These are phyloP conservation scores for Alouatta palliata DNA, from an alignment of 2,113 vertebrate genomes.

Conservation along the genomic window DNA sequence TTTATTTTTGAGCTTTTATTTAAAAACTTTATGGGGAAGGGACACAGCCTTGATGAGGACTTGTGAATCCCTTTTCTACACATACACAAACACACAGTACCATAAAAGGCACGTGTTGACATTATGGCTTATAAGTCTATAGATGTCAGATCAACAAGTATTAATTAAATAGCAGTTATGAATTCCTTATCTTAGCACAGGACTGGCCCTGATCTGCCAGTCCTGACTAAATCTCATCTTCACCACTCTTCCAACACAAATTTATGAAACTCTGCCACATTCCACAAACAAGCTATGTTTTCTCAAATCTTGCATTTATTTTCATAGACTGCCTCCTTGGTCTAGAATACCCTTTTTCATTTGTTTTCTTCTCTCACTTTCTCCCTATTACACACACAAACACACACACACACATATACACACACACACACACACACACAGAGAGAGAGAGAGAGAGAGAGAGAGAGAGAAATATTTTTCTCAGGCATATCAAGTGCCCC, in stretches of 20 bases:
- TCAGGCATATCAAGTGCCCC: background rate
- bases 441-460: background rate
- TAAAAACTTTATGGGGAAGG: background rate
- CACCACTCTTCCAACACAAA: too few relatives aligned
- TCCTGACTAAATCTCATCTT: background rate
- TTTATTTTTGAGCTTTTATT: background rate
- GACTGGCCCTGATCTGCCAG: background rate
- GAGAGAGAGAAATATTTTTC: background rate
- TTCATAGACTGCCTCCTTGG: background rate
- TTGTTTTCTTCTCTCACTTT: background rate
- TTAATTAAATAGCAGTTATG: background rate
- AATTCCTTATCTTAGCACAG: too few relatives aligned
- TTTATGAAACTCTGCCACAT: background rate
- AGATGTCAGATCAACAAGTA: background rate
- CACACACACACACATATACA: background rate
- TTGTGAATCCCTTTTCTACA: background rate
- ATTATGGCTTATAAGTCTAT: background rate
- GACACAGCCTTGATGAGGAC: background rate
- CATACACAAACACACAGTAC: background rate
- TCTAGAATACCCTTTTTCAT: background rate
- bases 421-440: background rate
- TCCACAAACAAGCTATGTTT: background rate
- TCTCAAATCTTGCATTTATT: background rate
- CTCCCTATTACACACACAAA: background rate
- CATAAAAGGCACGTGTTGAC: background rate